A percentile compares a stretch with the other conserved stretches of the same genome.
Conservation (phyloP, 2,888 invertebrate genomes). For the Gortyna flavago region DNA sequence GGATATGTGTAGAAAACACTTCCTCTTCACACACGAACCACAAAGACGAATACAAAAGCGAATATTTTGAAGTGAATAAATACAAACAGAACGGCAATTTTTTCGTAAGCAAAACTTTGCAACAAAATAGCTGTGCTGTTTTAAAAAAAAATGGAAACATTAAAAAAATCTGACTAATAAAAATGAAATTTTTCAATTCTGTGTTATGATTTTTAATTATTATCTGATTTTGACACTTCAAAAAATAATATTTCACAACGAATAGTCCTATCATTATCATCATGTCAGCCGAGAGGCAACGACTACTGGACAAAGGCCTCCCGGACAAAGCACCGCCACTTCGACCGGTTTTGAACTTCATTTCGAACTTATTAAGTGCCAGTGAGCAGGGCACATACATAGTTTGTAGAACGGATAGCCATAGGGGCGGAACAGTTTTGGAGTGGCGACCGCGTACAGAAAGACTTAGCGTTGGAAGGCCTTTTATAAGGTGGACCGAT, state of each 20-base stretch:
- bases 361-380: too few relatives aligned
- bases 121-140: not conserved
- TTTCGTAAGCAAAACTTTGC: not conserved
- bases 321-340: not conserved
- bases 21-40: not conserved
- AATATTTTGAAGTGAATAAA: slow-evolving; percentile 18
- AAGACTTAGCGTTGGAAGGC: too few relatives aligned
- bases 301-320: too few relatives aligned
- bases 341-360: not conserved
- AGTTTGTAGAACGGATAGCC: not conserved
- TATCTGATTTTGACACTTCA: not conserved
- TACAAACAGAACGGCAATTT: not conserved
- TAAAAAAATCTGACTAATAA: not conserved
- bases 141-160: not conserved
- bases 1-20: slow-evolving; percentile 32
- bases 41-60: slow-evolving; percentile 26
- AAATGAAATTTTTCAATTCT: not conserved
- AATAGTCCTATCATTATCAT: not conserved
- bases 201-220: not conserved
- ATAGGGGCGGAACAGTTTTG: not conserved
- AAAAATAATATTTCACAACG: not conserved
- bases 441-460: too few relatives aligned
- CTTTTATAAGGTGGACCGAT: too few relatives aligned
- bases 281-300: too few relatives aligned
- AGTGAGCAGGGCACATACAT: not conserved